Evolutionary conservation across 2,113 vertebrate species (phyloP).

Genomic region (Echinops telfairi): DNA sequence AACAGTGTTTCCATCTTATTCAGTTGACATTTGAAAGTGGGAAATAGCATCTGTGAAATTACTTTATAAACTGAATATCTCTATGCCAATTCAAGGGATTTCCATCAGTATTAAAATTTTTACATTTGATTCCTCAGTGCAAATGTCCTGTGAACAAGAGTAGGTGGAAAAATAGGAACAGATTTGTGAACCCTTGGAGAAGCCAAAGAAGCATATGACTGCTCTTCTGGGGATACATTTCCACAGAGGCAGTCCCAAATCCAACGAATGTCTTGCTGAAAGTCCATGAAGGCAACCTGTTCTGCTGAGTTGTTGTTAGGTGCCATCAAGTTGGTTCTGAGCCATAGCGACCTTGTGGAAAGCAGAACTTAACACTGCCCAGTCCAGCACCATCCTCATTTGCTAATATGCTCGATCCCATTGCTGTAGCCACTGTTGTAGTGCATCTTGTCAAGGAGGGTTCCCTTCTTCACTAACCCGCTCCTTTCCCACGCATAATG

Average conservation of each 20-base stretch:
- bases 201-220: neutral
- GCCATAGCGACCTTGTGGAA: no score
- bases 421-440: no score
- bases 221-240: neutral
- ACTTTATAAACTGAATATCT: neutral
- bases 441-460: no score
- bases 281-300: neutral
- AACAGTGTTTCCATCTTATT: neutral
- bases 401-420: no score
- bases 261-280: neutral
- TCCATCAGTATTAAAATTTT: neutral
- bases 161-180: neutral
- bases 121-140: neutral
- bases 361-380: no score
- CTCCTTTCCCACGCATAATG: no score
- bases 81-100: neutral
- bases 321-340: no score
- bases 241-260: no score
- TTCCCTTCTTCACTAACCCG: no score
- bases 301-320: neutral
- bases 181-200: neutral
- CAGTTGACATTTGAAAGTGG: constrained; percentile 27
- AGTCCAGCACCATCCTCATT: no score
- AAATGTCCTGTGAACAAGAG: neutral
- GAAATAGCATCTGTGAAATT: constrained; percentile 1